Base-by-base conservation (phyloP, 2,113 vertebrate species). In the Gasterosteus nipponicus region DNA sequence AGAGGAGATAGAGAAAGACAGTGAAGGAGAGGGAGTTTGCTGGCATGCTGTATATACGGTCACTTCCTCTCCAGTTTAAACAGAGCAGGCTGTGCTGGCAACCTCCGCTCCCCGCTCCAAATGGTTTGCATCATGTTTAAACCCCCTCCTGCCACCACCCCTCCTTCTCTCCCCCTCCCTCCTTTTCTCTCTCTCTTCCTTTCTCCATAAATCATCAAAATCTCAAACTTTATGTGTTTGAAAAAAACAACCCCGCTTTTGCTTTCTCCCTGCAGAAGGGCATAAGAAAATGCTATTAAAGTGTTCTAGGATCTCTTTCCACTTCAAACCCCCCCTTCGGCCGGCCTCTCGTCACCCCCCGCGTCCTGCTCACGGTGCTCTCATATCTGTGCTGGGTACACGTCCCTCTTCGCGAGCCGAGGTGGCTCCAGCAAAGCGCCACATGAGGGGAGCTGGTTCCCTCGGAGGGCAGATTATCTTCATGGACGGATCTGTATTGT, bases 41-140 rank as follows among this genome's bases (percentile, higher is more conserved):
- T 98, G 97, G 97, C 97, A 98, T 96, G 97, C 96, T 96, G 96
- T 96, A 95, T 96, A 97, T 96, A 98, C 93, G 96, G 96, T 97
- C 96, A 97, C 96, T 99, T 98, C 98, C 97, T 98, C 95, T 96
- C 96, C 96, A 97, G 96, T 98, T 98, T 99, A 98, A 98, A 98
- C 96, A 97, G 96, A 96, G 95, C 97, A 98, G 97, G 96, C 97
- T 98, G 97, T 98, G 95, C 96, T 99, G 98, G 98, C 97, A 97
- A 95, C 89, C 94, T 94, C 94, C 94, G 92, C 94, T 96, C 95
- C 89, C 85, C 64, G 90, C 96, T 98, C 97, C 97, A 98, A 98
- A 99, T 97, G 97, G 97, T 98, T 97, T 97, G 97, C 96, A 97
- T 98, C 97, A 98, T 95, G 95, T 96, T 96, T 96, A 94, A 96